Conservation (phyloP, 1,140 invertebrate genomes). For the Pogonus chalceus region DNA sequence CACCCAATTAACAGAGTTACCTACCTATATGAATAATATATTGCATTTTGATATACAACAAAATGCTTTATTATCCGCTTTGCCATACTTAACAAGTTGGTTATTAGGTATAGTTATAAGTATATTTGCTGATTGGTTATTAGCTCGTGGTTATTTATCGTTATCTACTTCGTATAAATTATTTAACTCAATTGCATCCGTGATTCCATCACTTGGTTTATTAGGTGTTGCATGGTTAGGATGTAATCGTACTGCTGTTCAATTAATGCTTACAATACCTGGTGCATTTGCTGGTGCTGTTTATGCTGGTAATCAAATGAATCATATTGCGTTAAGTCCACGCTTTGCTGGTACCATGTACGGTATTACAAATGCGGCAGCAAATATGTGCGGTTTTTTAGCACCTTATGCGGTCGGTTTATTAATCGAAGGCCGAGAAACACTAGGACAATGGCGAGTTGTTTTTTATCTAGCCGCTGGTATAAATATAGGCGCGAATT, state of each 20-base stretch:
- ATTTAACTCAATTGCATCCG: constrained; percentile 63
- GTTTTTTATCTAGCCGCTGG: constrained; percentile 80
- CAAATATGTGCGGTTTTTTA: constrained; percentile 78
- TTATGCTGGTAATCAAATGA: constrained; percentile 74
- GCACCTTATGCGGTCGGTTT: constrained; percentile 70
- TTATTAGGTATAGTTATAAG: constrained; percentile 57
- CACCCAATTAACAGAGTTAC: constrained; percentile 85
- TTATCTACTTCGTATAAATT: constrained; percentile 59
- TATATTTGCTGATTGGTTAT: constrained; percentile 57
- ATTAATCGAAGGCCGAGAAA: constrained; percentile 64
- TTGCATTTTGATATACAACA: constrained; percentile 78
- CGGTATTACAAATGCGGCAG: constrained; percentile 78
- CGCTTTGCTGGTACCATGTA: constrained; percentile 79
- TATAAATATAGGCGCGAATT: constrained; percentile 64
- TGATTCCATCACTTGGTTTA: constrained; percentile 62
- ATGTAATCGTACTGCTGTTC: constrained; percentile 58
- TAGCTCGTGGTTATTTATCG: constrained; percentile 50
- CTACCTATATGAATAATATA: constrained; percentile 88
- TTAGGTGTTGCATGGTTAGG: constrained; percentile 67
- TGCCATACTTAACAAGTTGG: constrained; percentile 71
- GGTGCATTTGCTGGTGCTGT: constrained; percentile 63
- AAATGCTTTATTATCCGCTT: constrained; percentile 64
- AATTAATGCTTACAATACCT: constrained; percentile 57
- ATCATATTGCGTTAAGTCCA: constrained; percentile 79
- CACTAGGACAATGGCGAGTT: constrained; percentile 70